A percentile compares a stretch with the other conserved stretches of the same genome.
Conservation (phyloP, 2,797 vertebrate species). For the Streptopelia turtur region DNA sequence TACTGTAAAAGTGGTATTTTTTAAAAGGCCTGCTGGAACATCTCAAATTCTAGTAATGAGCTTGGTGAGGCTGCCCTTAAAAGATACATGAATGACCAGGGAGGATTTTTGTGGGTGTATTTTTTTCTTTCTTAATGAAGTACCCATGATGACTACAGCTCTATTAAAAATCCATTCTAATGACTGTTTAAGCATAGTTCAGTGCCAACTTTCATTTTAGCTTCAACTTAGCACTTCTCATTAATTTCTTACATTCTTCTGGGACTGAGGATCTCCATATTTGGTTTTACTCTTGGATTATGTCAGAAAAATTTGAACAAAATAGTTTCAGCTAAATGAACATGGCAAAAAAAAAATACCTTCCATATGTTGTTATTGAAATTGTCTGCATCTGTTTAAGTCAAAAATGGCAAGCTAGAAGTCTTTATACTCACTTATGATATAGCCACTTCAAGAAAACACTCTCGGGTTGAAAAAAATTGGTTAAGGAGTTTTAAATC, state of each 20-base stretch:
- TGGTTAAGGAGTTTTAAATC: slow-evolving; percentile 39
- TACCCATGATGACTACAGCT: background rate
- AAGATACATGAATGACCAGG: background rate
- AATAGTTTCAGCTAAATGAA: slow-evolving; percentile 38
- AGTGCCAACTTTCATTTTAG: slow-evolving; percentile 34
- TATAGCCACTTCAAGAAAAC: background rate
- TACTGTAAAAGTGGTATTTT: background rate
- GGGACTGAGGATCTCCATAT: slow-evolving; percentile 48
- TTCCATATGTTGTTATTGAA: slow-evolving; percentile 62
- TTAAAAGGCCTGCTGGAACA: background rate
- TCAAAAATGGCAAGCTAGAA: slow-evolving; percentile 52
- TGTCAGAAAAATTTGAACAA: slow-evolving; percentile 46
- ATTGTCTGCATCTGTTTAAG: slow-evolving; percentile 58
- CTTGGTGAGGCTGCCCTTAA: background rate
- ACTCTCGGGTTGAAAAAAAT: slow-evolving; percentile 7
- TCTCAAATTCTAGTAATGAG: background rate
- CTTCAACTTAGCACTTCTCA: slow-evolving; percentile 31
- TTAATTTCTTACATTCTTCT: slow-evolving; percentile 51
- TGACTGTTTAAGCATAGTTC: slow-evolving; percentile 6
- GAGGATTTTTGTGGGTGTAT: background rate
- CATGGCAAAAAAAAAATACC: background rate
- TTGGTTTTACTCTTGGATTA: slow-evolving; percentile 56
- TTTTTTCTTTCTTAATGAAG: background rate
- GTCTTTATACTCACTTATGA: slow-evolving; percentile 17
- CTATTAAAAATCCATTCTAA: slow-evolving; percentile 12